These are phyloP conservation scores for Lemur catta DNA, from an alignment of 2,797 vertebrate species.

Conservation along the genomic window DNA sequence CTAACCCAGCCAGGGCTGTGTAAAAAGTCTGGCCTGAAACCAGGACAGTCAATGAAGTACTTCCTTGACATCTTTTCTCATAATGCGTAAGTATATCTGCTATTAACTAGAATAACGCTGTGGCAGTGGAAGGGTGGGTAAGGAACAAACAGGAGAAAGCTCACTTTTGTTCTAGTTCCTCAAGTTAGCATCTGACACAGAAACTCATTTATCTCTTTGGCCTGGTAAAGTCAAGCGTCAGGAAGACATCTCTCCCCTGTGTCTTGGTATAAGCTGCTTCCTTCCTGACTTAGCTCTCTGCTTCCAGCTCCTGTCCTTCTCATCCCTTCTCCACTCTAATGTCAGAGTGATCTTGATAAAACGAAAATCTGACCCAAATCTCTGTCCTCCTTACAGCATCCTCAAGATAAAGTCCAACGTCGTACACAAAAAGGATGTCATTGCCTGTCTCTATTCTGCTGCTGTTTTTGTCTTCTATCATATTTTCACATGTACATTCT, in stretches of 20 bases:
- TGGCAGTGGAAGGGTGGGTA: neutral
- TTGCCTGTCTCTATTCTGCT: neutral
- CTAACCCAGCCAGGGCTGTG: no score
- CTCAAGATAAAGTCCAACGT: neutral
- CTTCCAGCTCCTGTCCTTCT: neutral
- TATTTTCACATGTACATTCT: neutral
- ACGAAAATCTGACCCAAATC: neutral
- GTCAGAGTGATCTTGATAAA: neutral
- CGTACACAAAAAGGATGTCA: neutral
- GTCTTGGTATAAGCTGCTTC: neutral
- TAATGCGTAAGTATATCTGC: neutral
- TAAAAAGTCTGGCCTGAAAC: neutral
- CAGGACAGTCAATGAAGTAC: neutral
- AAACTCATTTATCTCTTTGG: neutral
- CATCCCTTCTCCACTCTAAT: neutral
- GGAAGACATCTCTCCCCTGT: neutral
- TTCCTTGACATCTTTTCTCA: neutral
- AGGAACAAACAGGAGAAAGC: neutral
- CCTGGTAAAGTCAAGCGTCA: neutral
- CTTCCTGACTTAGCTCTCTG: neutral
- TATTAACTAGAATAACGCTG: neutral
- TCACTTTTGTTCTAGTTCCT: neutral
- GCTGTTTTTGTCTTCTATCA: neutral
- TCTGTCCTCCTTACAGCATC: neutral
- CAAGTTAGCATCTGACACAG: neutral